These are phyloP conservation scores for Netelia fuscicornis DNA, from an alignment of 2,888 invertebrate genomes.

Conservation along the genomic window DNA sequence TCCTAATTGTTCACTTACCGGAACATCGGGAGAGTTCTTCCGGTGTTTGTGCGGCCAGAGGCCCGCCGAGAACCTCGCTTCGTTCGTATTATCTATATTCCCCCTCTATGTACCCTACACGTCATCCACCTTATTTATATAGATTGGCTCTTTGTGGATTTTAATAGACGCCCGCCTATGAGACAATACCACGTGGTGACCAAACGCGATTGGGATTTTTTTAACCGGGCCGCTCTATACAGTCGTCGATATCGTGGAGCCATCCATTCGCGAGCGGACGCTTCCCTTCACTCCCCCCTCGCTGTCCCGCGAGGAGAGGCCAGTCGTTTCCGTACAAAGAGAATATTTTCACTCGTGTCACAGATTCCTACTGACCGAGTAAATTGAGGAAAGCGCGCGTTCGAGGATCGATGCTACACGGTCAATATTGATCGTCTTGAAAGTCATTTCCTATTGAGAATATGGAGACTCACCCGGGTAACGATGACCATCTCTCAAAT, in stretches of 20 bases:
- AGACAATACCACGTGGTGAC: slow-evolving; percentile 43
- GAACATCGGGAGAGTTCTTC: slow-evolving; percentile 84
- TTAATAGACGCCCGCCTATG: background rate
- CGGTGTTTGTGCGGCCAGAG: slow-evolving; percentile 75
- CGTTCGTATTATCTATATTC: slow-evolving; percentile 25
- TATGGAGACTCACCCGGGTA: slow-evolving; percentile 88
- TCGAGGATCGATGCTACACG: slow-evolving; percentile 26
- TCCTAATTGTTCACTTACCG: slow-evolving; percentile 83
- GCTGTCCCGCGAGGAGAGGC: no score
- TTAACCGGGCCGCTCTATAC: no score
- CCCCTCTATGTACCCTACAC: background rate
- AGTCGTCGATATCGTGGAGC: no score
- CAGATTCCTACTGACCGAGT: slow-evolving; percentile 83
- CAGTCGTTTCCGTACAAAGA: no score
- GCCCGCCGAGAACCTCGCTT: slow-evolving; percentile 57
- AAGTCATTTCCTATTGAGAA: no score
- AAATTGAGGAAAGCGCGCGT: slow-evolving; percentile 71
- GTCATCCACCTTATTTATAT: background rate
- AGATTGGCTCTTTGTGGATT: background rate
- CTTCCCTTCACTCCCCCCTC: no score
- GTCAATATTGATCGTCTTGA: no score
- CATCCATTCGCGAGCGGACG: no score
- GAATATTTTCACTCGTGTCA: slow-evolving; percentile 78
- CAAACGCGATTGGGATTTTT: background rate
- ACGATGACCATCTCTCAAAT: slow-evolving; percentile 90